Evolutionary conservation across 1,140 invertebrate genomes (phyloP).

Genomic region (Kradibia gibbosae): DNA sequence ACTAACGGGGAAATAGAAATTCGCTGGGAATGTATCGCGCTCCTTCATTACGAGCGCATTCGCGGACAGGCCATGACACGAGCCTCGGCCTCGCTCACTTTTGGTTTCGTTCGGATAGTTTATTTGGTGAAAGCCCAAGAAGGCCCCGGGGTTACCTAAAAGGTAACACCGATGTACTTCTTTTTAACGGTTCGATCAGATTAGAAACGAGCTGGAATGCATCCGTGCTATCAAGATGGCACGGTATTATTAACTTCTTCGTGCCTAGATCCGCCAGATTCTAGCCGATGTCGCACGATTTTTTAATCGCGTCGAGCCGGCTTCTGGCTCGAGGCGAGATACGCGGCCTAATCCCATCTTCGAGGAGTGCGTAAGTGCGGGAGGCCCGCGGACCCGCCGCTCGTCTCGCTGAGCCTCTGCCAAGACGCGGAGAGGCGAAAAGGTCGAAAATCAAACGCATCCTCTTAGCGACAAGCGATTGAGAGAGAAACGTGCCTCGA

Average conservation of each 20-base stretch:
- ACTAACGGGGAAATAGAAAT: not conserved
- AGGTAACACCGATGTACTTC: not conserved
- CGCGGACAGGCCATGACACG: not conserved
- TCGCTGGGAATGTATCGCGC: not conserved
- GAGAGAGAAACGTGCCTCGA: conserved; percentile 14
- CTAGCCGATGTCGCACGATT: not conserved
- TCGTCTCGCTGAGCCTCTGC: too few species aligned
- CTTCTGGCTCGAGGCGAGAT: not conserved
- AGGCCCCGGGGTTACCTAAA: not conserved
- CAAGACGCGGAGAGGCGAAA: too few species aligned
- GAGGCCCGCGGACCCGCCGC: too few species aligned
- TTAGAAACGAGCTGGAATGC: not conserved
- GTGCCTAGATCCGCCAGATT: not conserved
- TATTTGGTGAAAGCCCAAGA: not conserved
- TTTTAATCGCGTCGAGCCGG: not conserved
- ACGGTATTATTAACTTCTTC: conserved; percentile 4
- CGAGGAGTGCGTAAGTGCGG: not conserved
- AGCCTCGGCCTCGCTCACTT: not conserved
- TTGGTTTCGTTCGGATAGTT: not conserved
- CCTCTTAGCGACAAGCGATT: not conserved
- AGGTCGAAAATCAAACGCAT: too few species aligned
- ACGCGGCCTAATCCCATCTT: not conserved
- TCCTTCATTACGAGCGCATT: not conserved
- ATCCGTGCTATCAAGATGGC: not conserved
- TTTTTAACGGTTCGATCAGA: conserved; percentile 1